Evolutionary conservation across 2,113 vertebrate species (phyloP).

Genomic region (Cebidichthys violaceus): DNA sequence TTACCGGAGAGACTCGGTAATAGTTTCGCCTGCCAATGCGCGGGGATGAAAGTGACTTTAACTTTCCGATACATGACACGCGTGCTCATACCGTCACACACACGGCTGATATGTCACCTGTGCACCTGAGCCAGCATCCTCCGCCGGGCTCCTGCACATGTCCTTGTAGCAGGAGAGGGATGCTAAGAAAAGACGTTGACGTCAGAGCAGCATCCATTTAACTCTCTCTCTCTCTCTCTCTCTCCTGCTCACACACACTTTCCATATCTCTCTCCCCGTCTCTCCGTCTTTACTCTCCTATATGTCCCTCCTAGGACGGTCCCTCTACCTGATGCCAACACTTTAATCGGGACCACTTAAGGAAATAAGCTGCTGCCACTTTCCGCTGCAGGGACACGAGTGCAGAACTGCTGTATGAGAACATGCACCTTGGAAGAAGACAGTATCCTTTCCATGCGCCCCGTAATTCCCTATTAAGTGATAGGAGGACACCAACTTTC

Average conservation of each 20-base stretch:
- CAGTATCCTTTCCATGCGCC: neutral
- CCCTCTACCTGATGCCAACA: constrained; percentile 64
- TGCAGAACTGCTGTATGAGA: neutral
- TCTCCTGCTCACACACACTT: constrained; percentile 1
- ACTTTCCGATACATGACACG: neutral
- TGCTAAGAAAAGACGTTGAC: constrained; percentile 68
- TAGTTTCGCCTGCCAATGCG: neutral
- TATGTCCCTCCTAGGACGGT: constrained; percentile 54
- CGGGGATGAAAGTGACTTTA: constrained; percentile 28
- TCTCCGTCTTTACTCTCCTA: constrained; percentile 34
- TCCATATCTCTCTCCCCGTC: neutral
- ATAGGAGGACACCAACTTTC: neutral
- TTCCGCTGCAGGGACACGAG: constrained; percentile 11
- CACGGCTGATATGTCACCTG: constrained; percentile 1
- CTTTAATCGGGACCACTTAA: constrained; percentile 72
- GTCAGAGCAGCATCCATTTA: constrained; percentile 37
- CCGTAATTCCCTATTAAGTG: no score
- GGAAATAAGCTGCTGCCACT: constrained; percentile 62
- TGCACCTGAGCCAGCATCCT: constrained; percentile 39
- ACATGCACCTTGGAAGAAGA: neutral
- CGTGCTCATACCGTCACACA: neutral
- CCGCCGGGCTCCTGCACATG: constrained; percentile 55
- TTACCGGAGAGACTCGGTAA: neutral
- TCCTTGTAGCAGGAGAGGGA: constrained; percentile 58
- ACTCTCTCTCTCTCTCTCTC: neutral